Evolutionary conservation across 2,797 vertebrate species (phyloP), one percentile per base, ranked within the genome.

Genomic region (Peromyscus eremicus): DNA sequence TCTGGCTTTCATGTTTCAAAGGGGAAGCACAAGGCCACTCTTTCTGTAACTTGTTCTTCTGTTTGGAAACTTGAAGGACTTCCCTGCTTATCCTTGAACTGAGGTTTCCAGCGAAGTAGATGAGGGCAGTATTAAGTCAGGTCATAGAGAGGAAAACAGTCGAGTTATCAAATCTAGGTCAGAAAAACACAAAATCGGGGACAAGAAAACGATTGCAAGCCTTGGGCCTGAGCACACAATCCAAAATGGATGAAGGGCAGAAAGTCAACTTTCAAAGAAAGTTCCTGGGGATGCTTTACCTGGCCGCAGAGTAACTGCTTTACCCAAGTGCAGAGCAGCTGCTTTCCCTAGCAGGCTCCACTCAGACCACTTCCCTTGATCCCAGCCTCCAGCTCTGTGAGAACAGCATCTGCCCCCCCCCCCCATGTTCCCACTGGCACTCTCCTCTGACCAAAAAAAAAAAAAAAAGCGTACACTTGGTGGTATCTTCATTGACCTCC

Each of bases 111-210:
- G 49, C 55, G 43, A 96, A 93, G 90, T 60, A 92, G 40, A 85
- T n/a, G 89, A 95, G 92, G 91, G 86, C 89, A 79, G 66, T 55
- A 79, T 16, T 43, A 82, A 96, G 46, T 66, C 17, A 64, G 11
- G 37, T 70, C 34, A 43, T 3, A 83, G 10, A 85, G 76, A 96
- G 57, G 40, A n/a, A 82, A n/a, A 85, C 79, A 92, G 93, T 66
- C 70, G 73, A 55, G 37, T 62, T 97, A 83, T 95, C 66, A 88
- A 92, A 92, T 89, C 82, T 96, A 95, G 91, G 27, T 95, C 91
- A 95, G 92, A 85, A 95, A 94, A 97, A 88, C 79, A 92, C 62
- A 95, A 94, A 96, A 52, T 70, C 81, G 4, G 62, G 34, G 40
- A 87, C 62, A 81, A 77, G 92, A 75, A 95, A 95, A 81, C 23